phyloP scores from a whole-genome alignment of 1,140 invertebrate species.

The Brachionus rubens region DNA sequence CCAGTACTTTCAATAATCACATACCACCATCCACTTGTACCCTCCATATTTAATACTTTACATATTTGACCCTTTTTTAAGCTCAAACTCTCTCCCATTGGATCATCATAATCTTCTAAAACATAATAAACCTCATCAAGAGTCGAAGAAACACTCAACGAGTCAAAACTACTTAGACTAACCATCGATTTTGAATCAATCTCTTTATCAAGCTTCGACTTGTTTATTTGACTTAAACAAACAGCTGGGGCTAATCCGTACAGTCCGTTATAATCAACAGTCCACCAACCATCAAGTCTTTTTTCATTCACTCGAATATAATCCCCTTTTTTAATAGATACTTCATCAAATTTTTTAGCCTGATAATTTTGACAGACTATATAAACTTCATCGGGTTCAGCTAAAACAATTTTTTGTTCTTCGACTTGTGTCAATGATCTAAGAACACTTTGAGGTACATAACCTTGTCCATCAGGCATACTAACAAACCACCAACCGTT shows the following conservation, averaged over 20 bases:
- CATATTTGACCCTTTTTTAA: conserved; percentile 12
- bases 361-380: neutral
- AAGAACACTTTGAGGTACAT: neutral
- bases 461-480: neutral
- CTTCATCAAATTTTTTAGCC: conserved; percentile 4
- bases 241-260: neutral
- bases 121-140: conserved; percentile 15
- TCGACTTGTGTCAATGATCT: neutral
- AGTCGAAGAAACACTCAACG: neutral
- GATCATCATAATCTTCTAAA: conserved; percentile 1
- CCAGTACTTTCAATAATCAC: neutral
- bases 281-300: conserved; percentile 16
- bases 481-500: conserved; percentile 33
- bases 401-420: neutral
- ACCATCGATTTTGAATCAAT: neutral
- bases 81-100: neutral
- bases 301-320: conserved; percentile 5
- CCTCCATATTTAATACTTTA: neutral
- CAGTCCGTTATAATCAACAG: neutral
- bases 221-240: neutral
- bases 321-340: conserved; percentile 1
- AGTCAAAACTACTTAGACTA: neutral
- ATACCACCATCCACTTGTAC: conserved; percentile 18
- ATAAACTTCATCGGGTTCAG: neutral
- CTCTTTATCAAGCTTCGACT: neutral